A percentile compares a stretch with the other conserved stretches of the same genome.
These are phyloP conservation scores for Dipodomys merriami DNA, from an alignment of 2,113 vertebrate species.

Conservation along the genomic window DNA sequence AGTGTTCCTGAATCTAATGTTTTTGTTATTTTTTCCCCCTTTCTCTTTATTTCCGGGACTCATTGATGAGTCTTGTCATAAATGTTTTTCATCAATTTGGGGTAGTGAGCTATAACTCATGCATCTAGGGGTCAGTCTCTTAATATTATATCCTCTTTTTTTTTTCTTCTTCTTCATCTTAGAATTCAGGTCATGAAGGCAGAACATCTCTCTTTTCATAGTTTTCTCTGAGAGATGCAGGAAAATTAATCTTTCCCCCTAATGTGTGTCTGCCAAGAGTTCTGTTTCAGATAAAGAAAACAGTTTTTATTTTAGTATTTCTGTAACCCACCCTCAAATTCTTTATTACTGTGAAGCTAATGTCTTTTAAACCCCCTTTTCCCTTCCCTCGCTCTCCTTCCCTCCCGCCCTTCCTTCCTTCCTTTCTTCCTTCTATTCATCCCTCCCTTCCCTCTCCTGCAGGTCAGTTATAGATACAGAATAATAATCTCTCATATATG, in stretches of 20 bases:
- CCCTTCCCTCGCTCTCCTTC: neutral
- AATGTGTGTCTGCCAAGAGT: slow-evolving; percentile 75
- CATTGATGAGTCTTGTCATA: slow-evolving; percentile 83
- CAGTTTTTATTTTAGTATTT: slow-evolving; percentile 82
- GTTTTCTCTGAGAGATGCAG: slow-evolving; percentile 78
- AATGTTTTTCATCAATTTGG: slow-evolving; percentile 68
- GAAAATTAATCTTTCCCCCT: slow-evolving; percentile 79
- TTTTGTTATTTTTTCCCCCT: slow-evolving; percentile 83
- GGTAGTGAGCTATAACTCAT: slow-evolving; percentile 63
- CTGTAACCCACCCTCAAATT: slow-evolving; percentile 73
- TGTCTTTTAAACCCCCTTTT: slow-evolving; percentile 71
- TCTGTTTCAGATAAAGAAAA: slow-evolving; percentile 81
- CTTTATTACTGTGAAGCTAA: slow-evolving; percentile 51
- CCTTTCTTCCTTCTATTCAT: too few relatives aligned
- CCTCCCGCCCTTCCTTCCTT: neutral
- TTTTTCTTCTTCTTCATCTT: slow-evolving; percentile 19
- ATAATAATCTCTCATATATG: slow-evolving; percentile 38
- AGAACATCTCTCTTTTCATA: slow-evolving; percentile 68
- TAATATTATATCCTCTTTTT: slow-evolving; percentile 78
- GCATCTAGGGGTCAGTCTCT: slow-evolving; percentile 77
- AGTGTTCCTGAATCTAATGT: slow-evolving; percentile 85
- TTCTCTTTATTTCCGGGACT: slow-evolving; percentile 84
- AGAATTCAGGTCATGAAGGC: slow-evolving; percentile 69
- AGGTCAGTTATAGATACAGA: slow-evolving; percentile 61
- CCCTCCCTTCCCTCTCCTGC: slow-evolving; percentile 41